Conservation (phyloP, 2,113 vertebrate species). For the Paradoxurus hermaphroditus region DNA sequence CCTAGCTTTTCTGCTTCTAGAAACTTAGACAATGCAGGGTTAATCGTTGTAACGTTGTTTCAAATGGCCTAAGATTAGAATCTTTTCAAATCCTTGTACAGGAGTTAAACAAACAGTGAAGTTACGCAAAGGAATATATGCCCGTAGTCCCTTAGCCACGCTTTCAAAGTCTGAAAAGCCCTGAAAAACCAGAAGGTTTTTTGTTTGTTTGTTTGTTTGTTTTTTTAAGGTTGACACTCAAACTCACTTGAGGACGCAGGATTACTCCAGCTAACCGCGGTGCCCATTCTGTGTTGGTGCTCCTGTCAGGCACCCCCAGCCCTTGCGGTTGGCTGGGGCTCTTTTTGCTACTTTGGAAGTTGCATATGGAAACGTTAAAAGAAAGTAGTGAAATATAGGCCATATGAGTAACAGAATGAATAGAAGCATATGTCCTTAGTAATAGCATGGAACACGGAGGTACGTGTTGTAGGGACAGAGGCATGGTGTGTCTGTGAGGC, state of each 20-base stretch:
- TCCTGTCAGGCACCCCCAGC: background rate
- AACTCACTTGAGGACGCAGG: background rate
- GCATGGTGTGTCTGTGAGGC: background rate
- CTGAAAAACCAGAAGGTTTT: background rate
- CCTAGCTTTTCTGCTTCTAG: background rate
- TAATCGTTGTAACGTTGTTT: background rate
- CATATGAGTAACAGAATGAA: background rate
- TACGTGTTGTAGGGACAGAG: no score
- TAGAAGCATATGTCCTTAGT: background rate
- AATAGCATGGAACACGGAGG: background rate
- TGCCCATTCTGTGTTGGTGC: background rate
- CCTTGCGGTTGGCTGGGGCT: background rate
- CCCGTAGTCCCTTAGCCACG: background rate
- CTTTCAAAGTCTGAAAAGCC: background rate
- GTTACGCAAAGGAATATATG: background rate
- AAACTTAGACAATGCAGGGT: background rate
- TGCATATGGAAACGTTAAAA: background rate
- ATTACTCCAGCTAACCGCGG: background rate
- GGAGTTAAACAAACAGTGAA: background rate
- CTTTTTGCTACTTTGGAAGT: background rate
- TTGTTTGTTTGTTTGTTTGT: background rate
- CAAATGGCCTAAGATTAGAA: background rate
- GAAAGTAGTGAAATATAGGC: background rate
- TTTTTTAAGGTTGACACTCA: background rate
- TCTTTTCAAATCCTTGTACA: background rate